These are phyloP conservation scores for Varroa destructor DNA, from an alignment of 1,140 invertebrate species.

Conservation along the genomic window DNA sequence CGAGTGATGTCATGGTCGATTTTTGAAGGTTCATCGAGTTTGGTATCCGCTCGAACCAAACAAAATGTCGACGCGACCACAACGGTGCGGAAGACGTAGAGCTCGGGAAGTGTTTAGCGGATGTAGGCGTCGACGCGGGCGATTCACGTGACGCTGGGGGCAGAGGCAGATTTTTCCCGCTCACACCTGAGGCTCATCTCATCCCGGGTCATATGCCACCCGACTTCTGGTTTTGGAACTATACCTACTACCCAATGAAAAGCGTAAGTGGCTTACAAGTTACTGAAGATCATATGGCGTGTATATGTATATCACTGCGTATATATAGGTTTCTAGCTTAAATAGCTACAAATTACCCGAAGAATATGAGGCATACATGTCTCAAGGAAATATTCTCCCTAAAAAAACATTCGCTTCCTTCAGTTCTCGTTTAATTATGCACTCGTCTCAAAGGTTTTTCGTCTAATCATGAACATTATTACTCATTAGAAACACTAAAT, in stretches of 20 bases:
- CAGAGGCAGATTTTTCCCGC: conserved; percentile 41
- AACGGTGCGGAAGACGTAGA: conserved; percentile 46
- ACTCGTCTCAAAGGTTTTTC: too few species aligned
- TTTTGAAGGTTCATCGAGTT: conserved; percentile 34
- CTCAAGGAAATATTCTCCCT: background rate
- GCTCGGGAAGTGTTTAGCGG: conserved; percentile 45
- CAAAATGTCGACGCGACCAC: conserved; percentile 37
- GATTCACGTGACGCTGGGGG: conserved; percentile 43
- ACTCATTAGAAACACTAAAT: too few species aligned
- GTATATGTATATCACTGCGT: too few species aligned
- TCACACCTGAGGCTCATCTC: conserved; percentile 60
- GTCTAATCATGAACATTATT: too few species aligned
- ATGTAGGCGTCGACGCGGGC: conserved; percentile 42
- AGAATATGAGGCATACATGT: background rate
- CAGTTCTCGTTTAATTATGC: background rate
- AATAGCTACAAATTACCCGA: background rate
- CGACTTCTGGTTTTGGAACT: conserved; percentile 86
- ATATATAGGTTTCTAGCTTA: background rate
- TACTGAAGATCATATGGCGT: background rate
- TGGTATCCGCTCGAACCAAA: conserved; percentile 36
- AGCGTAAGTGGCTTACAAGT: conserved; percentile 49
- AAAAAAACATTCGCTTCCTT: conserved; percentile 2
- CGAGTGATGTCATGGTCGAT: background rate
- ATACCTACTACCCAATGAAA: conserved; percentile 75
- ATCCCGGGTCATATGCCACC: conserved; percentile 67